These are phyloP conservation scores for Pseudopodoces humilis DNA, from an alignment of 2,113 vertebrate genomes.

Conservation along the genomic window DNA sequence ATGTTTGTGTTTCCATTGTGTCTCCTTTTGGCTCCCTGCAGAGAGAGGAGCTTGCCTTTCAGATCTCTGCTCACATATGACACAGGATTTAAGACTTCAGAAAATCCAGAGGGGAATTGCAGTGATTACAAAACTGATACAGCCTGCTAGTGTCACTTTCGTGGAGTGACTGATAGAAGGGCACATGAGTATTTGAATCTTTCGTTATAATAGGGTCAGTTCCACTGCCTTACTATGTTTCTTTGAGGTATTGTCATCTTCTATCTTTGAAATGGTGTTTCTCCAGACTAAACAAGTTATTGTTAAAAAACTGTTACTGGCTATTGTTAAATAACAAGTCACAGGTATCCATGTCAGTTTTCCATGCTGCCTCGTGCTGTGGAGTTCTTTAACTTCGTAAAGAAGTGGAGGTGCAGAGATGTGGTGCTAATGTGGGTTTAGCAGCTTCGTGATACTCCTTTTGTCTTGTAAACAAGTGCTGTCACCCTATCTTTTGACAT, in stretches of 20 bases:
- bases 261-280: neutral
- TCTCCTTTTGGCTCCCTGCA: neutral
- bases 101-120: neutral
- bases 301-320: neutral
- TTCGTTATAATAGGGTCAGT: rapidly evolving
- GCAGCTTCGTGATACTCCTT: neutral
- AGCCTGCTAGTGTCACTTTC: neutral
- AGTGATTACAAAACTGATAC: neutral
- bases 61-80: neutral
- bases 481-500: neutral
- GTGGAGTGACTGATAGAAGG: neutral
- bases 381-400: neutral
- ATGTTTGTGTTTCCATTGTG: neutral
- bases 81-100: neutral
- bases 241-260: neutral
- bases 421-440: neutral
- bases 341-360: neutral
- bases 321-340: neutral
- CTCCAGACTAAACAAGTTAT: neutral
- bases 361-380: neutral
- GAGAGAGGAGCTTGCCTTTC: neutral
- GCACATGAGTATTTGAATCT: neutral
- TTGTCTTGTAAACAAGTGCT: neutral
- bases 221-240: neutral
- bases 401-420: neutral